These are phyloP conservation scores for Phoenicopterus ruber DNA, from an alignment of 2,113 vertebrate species.

Conservation along the genomic window DNA sequence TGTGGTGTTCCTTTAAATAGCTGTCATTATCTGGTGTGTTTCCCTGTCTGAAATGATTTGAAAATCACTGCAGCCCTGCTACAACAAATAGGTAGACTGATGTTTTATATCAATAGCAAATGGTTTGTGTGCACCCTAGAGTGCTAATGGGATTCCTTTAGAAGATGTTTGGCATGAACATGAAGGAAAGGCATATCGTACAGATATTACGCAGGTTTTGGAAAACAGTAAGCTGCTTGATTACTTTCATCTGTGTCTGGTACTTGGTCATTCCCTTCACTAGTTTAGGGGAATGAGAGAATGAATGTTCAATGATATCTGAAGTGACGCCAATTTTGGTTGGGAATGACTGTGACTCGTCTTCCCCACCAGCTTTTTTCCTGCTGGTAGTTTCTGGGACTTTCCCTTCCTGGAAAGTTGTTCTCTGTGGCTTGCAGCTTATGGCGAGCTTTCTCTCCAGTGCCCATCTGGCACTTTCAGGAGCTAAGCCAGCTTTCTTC, in stretches of 20 bases:
- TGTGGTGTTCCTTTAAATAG: background rate
- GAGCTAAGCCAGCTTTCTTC: background rate
- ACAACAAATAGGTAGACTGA: background rate
- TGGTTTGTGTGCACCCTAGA: background rate
- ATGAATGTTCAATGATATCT: background rate
- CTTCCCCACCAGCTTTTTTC: background rate
- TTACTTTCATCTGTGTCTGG: background rate
- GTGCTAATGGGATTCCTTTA: background rate
- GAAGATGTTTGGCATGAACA: background rate
- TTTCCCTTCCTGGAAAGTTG: constrained; percentile 1
- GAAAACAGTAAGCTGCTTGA: background rate
- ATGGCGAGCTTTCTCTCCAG: background rate
- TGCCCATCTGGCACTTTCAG: constrained; percentile 23
- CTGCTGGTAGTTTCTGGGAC: background rate
- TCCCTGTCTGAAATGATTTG: background rate
- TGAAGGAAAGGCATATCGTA: background rate
- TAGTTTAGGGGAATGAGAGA: background rate
- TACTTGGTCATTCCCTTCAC: background rate
- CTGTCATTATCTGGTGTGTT: background rate
- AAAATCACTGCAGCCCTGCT: background rate
- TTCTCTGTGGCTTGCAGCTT: background rate
- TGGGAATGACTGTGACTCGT: background rate
- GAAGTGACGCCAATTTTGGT: background rate
- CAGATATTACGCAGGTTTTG: background rate
- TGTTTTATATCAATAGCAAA: background rate